Conservation (phyloP, 2,113 vertebrate genomes). For the Opisthocomus hoazin region DNA sequence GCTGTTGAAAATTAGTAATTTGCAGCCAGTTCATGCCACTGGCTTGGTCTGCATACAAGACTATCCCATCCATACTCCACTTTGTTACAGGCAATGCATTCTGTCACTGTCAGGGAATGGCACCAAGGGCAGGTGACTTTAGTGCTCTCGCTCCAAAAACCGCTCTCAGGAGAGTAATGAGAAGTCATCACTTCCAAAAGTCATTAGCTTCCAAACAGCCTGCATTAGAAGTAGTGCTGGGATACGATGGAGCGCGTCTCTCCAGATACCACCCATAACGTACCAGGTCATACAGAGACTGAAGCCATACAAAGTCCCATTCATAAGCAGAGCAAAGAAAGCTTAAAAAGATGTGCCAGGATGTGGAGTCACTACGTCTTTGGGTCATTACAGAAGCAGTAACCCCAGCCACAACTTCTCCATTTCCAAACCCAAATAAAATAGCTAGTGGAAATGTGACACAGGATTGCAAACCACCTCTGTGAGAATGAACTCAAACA, state of each 20-base stretch:
- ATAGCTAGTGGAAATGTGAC: neutral
- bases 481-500: neutral
- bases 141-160: neutral
- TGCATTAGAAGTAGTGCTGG: neutral
- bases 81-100: neutral
- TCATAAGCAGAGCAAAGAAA: neutral
- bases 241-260: rapidly evolving
- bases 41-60: neutral
- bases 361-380: neutral
- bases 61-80: neutral
- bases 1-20: neutral
- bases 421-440: neutral
- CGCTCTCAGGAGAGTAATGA: neutral
- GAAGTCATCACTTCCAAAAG: neutral
- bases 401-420: neutral
- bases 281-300: neutral
- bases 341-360: neutral
- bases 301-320: neutral
- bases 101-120: neutral
- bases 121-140: neutral
- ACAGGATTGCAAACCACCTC: neutral
- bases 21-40: neutral
- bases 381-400: neutral
- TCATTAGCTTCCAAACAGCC: neutral
- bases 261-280: neutral